Conservation (phyloP, 2,113 vertebrate genomes). For the Istiophorus platypterus region DNA sequence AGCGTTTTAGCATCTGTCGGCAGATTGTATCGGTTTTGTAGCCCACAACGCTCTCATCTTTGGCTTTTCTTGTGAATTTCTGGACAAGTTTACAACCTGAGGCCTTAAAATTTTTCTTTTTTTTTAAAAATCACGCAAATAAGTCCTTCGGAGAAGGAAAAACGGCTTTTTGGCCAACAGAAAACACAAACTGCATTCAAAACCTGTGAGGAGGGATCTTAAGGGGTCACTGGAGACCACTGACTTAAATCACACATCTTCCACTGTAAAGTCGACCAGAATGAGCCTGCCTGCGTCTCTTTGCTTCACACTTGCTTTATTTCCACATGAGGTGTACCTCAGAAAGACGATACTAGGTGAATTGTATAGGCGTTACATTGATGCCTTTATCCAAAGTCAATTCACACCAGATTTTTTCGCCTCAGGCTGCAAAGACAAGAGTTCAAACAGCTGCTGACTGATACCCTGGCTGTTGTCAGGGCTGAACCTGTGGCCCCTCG, state of each 20-base stretch:
- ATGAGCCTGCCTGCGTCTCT: not conserved
- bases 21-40: not conserved
- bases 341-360: not conserved
- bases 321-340: not conserved
- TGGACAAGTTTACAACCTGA: not conserved
- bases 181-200: rapidly evolving
- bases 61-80: not conserved
- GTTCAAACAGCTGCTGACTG: slow-evolving; percentile 11
- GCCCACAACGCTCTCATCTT: not conserved
- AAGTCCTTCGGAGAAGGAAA: not conserved
- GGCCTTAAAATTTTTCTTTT: too few relatives aligned
- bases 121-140: not conserved
- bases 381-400: slow-evolving; percentile 8
- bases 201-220: not conserved
- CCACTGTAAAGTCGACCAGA: not conserved
- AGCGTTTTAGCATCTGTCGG: not conserved
- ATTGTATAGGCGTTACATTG: not conserved
- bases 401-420: not conserved
- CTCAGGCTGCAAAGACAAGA: not conserved
- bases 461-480: not conserved
- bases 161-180: not conserved
- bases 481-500: not conserved
- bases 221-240: not conserved
- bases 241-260: not conserved
- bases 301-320: slow-evolving; percentile 1